Conservation (phyloP, 2,888 invertebrate species). For the Liposcelis brunnea region DNA sequence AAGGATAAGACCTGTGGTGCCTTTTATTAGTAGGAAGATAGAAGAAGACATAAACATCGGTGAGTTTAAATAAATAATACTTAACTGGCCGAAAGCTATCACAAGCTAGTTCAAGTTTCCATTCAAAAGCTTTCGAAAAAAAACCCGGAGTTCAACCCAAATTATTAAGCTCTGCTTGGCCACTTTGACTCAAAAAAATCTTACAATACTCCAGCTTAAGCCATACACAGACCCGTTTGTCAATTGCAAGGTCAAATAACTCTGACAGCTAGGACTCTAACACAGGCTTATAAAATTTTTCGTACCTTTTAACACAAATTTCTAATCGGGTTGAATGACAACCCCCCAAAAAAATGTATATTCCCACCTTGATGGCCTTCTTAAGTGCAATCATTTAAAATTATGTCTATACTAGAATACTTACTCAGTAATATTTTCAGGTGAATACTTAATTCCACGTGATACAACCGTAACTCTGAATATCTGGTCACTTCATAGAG, state of each 20-base stretch:
- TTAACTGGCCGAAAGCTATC: constrained; percentile 8
- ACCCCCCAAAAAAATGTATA: no score
- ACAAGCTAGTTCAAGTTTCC: constrained; percentile 12
- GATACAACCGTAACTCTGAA: constrained; percentile 30
- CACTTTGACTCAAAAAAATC: background rate
- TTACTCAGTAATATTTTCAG: constrained; percentile 21
- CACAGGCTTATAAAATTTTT: no score
- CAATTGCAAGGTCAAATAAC: no score
- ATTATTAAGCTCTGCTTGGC: no score
- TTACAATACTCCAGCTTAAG: no score
- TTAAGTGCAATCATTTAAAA: constrained; percentile 8
- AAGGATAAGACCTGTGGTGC: constrained; percentile 36
- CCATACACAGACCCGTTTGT: no score
- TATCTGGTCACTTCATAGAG: constrained; percentile 31
- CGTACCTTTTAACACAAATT: no score
- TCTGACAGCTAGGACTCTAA: no score
- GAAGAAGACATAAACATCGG: constrained; percentile 32
- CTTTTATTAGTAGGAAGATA: constrained; percentile 31
- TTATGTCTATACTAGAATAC: background rate
- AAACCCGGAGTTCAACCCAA: no score
- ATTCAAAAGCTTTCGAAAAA: background rate
- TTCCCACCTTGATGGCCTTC: no score
- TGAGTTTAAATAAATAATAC: constrained; percentile 21
- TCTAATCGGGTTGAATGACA: no score
- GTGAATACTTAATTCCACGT: constrained; percentile 29